Base-by-base conservation (phyloP, 2,888 invertebrate species). In the Euphydryas editha region DNA sequence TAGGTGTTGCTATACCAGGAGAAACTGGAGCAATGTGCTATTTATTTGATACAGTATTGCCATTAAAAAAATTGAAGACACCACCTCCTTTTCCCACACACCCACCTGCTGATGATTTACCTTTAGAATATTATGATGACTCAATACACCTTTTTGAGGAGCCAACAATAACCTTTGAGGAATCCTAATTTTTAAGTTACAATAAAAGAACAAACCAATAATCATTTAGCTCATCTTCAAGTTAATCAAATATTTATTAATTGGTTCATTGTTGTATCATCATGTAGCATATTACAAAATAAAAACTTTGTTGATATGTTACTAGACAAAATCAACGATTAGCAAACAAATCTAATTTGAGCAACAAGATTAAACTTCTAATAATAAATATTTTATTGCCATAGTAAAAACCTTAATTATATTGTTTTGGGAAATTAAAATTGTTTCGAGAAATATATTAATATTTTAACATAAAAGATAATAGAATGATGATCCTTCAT, bases 71-170 rank as follows among this genome's bases (percentile, higher is more conserved):
- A 82, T 88, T 93, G 36, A 87, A 85, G 73, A 88, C 92, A 6
- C 82, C 95, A 4, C 95, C 97, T 18, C 94, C 95, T 24, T 97
- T 98, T 83, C 99, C 99, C 1, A 99, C 98, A 0, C 95, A 94
- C 76, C 94, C 94, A 76, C 94, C 95, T 8, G 91, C 94, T 61
- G 94, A 94, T 39, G 93, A 94, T 62, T 93, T 95, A 1, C 90
- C 90, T 15, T 95, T 97, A 76, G 97, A 99, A 79, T 93, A 96
- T 72, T 97, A 94, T 89, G 95, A 95, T 79, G 95, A 96, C 44
- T 93, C 94, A 36, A 85, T 98, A 54, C 98, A 98, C 87, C 90
- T 90, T 39, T 98, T 97, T 84, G 92, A 93, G 69, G 94, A 95
- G 68, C 94, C 96, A 58, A 95, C 96, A 1, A 95, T 98, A 75